A percentile compares a stretch with the other conserved stretches of the same genome.
Evolutionary conservation across 2,113 vertebrate species (phyloP).

Genomic region (Daphoenositta chrysoptera): DNA sequence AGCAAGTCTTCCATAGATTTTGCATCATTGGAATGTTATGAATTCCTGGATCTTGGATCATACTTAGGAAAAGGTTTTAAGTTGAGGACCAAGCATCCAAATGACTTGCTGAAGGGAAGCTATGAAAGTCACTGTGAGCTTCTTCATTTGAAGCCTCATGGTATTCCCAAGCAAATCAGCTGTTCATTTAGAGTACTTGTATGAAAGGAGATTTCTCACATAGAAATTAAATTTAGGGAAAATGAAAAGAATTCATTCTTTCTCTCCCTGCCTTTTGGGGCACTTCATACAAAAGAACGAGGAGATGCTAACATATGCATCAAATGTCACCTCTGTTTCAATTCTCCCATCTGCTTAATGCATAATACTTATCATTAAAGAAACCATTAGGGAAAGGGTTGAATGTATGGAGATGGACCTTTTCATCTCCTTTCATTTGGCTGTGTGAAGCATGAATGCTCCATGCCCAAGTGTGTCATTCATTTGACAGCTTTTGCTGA

Average conservation of each 20-base stretch:
- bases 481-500: constrained; percentile 34
- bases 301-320: neutral
- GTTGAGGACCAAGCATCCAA: neutral
- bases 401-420: neutral
- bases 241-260: neutral
- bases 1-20: neutral
- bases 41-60: neutral
- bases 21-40: neutral
- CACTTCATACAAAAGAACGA: neutral
- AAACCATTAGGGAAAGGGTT: neutral
- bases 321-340: constrained; percentile 9
- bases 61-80: neutral
- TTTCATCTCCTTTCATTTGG: constrained; percentile 25
- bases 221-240: neutral
- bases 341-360: constrained; percentile 3
- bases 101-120: neutral
- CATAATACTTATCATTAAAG: neutral
- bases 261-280: neutral
- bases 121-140: neutral
- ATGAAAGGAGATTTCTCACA: neutral
- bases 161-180: neutral
- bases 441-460: constrained; percentile 1
- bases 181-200: neutral
- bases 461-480: constrained; percentile 29
- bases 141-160: neutral